Conservation (phyloP, 1,140 invertebrate genomes). For the Chelonus insularis region DNA sequence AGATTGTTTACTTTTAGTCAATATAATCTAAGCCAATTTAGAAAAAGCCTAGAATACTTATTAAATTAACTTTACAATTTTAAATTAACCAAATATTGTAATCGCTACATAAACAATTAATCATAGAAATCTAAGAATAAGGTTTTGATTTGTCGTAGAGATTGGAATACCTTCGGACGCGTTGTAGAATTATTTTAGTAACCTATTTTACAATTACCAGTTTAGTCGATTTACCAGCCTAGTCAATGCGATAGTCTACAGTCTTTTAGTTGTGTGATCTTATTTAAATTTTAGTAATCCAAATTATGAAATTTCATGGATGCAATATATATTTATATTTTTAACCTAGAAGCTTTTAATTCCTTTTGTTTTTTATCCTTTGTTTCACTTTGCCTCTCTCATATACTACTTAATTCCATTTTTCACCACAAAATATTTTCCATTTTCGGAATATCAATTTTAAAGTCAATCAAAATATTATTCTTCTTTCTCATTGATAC, state of each 20-base stretch:
- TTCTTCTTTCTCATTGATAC: too few species aligned
- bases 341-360: constrained; percentile 45
- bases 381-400: constrained; percentile 9
- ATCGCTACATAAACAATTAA: constrained; percentile 51
- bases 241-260: constrained; percentile 56
- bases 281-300: constrained; percentile 54
- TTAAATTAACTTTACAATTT: constrained; percentile 51
- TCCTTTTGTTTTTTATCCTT: constrained; percentile 27
- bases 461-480: too few species aligned
- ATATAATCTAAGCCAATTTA: constrained; percentile 58
- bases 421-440: background rate
- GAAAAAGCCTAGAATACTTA: constrained; percentile 30
- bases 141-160: constrained; percentile 55
- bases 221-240: constrained; percentile 47
- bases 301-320: constrained; percentile 68
- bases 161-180: constrained; percentile 51
- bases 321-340: constrained; percentile 46
- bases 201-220: constrained; percentile 40
- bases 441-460: too few species aligned
- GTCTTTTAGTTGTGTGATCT: constrained; percentile 58
- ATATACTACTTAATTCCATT: background rate
- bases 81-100: constrained; percentile 56
- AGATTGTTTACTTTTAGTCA: constrained; percentile 51
- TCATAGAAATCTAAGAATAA: constrained; percentile 43
- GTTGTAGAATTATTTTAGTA: constrained; percentile 43